A percentile compares a stretch with the other conserved stretches of the same genome.
These are phyloP conservation scores for Masticophis lateralis DNA, from an alignment of 2,797 vertebrate genomes.

Conservation along the genomic window DNA sequence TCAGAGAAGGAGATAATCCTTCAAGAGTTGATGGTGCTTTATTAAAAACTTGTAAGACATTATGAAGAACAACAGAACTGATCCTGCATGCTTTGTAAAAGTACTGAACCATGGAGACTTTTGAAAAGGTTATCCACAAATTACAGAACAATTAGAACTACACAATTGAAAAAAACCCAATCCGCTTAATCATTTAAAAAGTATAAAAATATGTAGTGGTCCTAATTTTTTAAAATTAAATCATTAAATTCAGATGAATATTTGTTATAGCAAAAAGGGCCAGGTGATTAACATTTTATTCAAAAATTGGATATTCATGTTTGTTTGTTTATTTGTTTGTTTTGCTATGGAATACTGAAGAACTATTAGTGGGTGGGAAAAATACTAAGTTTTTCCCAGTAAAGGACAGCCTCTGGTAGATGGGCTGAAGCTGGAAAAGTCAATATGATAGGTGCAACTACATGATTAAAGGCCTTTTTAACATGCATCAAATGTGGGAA, in stretches of 20 bases:
- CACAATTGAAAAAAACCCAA: neutral
- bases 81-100: neutral
- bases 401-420: neutral
- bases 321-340: neutral
- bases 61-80: neutral
- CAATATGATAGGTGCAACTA: neutral
- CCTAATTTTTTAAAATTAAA: neutral
- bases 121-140: neutral
- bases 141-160: neutral
- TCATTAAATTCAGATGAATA: neutral
- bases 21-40: conserved; percentile 17
- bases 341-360: neutral
- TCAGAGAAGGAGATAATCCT: conserved; percentile 2
- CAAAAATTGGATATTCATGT: neutral
- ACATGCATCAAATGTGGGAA: neutral
- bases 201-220: neutral
- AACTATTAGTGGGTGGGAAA: neutral
- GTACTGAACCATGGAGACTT: neutral
- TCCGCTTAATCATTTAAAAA: neutral
- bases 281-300: neutral
- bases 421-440: neutral
- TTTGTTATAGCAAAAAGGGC: neutral
- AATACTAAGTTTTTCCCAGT: neutral
- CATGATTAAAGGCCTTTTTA: neutral
- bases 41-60: conserved; percentile 7